Conservation (phyloP, 2,888 invertebrate genomes). For the Hydropsyche betteni region DNA sequence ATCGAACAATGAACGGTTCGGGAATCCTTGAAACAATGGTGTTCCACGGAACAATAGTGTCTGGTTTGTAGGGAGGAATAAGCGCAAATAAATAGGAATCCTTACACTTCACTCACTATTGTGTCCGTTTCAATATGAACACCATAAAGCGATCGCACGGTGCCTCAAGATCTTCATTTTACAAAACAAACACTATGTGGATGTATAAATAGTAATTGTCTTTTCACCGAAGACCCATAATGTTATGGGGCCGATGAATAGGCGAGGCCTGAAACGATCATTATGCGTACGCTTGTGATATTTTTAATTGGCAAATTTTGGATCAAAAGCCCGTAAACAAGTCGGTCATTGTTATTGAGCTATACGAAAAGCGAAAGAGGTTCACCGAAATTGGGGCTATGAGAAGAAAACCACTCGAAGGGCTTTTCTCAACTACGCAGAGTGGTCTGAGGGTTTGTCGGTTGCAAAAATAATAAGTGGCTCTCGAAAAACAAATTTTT, state of each 20-base stretch:
- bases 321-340: too few species aligned
- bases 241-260: too few species aligned
- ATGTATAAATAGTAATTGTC: too few species aligned
- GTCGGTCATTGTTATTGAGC: too few species aligned
- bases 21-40: slow-evolving; percentile 31
- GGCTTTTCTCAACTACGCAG: neutral
- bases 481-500: slow-evolving; percentile 3
- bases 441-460: neutral
- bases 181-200: too few species aligned
- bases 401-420: slow-evolving; percentile 20
- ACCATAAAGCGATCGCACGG: slow-evolving; percentile 12
- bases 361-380: neutral
- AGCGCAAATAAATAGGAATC: slow-evolving; percentile 33
- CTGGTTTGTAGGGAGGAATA: slow-evolving; percentile 17
- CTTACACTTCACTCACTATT: slow-evolving; percentile 33
- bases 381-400: slow-evolving; percentile 14
- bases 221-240: too few species aligned
- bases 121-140: slow-evolving; percentile 32
- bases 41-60: slow-evolving; percentile 25
- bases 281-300: too few species aligned
- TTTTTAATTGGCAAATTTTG: too few species aligned
- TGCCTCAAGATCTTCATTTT: too few species aligned
- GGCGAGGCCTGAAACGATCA: too few species aligned
- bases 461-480: slow-evolving; percentile 5
- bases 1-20: slow-evolving; percentile 21